Base-by-base conservation (phyloP, 2,888 invertebrate genomes). In the Atrina japonica region DNA sequence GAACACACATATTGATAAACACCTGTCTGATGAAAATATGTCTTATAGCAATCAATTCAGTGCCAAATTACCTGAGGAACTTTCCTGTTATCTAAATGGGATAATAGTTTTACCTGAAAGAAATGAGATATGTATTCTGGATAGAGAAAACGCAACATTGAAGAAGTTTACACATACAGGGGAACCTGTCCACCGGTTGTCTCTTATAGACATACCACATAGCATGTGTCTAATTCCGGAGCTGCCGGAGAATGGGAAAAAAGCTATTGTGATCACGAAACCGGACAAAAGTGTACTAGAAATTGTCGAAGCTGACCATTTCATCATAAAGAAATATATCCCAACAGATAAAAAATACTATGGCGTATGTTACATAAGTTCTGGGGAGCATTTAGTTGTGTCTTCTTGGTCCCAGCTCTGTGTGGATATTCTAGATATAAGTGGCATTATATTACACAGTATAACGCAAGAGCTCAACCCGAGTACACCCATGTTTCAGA, bases 351-450 rank as follows among this genome's bases (percentile, higher is more conserved):
- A 60, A 5, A 67, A 67, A 23, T 67, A 67, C 25, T 52, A 60
- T n/a, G 67, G 67, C 16, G 45, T 67, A 3, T 67, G 67, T 59
- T 53, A 60, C 3, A 23, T 67, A 14, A 7, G 16, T 6, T 27
- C 53, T 7, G 45, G 52, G 21, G 53, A 60, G 14, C 16, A 25
- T 16, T n/a, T 67, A 23, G 67, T 60, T 3, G 67, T 60, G 3
- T 67, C 67, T 3, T 60, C 67, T 14, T 67, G 67, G 67, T 67
- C 67, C 18, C 67, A 67, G 16, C 11, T 27, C 21, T 67, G 67
- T 30, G 60, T 67, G n/a, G 67, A 67, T 21, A 59, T 67, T 30
- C 53, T 67, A 14, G 30, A 59, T 23, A 29, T 25, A 27, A 7
- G 53, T 35, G 67, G 67, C 9, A 2, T 21, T 1, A 16, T 67